phyloP scores from a whole-genome alignment of 2,113 vertebrate genomes.

The Neodon shergylaensis region DNA sequence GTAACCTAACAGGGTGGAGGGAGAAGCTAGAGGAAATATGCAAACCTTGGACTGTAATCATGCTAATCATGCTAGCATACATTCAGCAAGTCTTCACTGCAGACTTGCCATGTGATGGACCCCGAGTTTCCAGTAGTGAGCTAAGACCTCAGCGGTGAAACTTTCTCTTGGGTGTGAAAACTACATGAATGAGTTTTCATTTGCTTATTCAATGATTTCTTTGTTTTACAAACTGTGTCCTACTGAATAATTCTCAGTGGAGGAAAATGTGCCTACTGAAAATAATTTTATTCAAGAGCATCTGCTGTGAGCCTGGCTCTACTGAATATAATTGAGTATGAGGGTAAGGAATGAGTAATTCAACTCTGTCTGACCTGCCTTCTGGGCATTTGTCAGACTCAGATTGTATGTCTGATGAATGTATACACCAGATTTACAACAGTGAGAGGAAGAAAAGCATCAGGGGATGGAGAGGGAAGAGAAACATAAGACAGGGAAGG shows the following conservation, averaged over 20 bases:
- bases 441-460: neutral
- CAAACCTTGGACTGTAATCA: neutral
- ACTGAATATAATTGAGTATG: neutral
- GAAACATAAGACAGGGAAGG: no score
- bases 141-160: neutral
- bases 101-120: neutral
- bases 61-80: neutral
- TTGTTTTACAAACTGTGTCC: neutral
- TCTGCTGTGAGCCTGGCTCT: neutral
- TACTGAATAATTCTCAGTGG: neutral
- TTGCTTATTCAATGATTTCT: neutral
- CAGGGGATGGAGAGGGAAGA: neutral
- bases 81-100: neutral
- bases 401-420: neutral
- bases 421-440: neutral
- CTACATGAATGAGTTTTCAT: neutral
- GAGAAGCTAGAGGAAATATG: neutral
- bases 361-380: neutral
- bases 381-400: neutral
- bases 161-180: neutral
- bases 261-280: constrained; percentile 1
- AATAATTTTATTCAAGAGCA: neutral
- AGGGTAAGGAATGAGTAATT: neutral
- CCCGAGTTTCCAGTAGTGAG: neutral
- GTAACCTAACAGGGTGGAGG: neutral